Conservation (phyloP, 2,888 invertebrate genomes). For the Eurois occulta region DNA sequence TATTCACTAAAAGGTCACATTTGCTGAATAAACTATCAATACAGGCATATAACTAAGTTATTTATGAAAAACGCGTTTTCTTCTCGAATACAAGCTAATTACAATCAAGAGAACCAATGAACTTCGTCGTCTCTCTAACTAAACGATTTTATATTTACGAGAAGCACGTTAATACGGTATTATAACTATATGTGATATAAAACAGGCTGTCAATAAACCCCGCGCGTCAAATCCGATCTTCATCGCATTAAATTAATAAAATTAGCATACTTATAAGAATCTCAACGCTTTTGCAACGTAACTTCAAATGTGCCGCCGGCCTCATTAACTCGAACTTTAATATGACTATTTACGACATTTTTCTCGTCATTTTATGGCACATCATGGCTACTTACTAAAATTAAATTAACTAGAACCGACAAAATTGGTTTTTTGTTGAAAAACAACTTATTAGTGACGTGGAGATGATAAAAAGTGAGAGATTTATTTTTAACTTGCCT, state of each 20-base stretch:
- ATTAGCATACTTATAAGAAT: conserved; percentile 75
- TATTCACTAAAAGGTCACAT: neutral
- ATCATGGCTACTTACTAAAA: conserved; percentile 72
- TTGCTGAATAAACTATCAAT: neutral
- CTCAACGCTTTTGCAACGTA: conserved; percentile 69
- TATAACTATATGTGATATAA: conserved; percentile 60
- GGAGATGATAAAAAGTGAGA: conserved; percentile 51
- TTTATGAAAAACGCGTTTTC: neutral
- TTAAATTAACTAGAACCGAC: conserved; percentile 66
- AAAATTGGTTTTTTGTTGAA: conserved; percentile 49
- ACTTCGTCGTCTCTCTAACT: conserved; percentile 20
- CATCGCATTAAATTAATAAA: conserved; percentile 73
- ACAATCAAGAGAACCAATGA: conserved; percentile 10
- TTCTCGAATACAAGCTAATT: neutral
- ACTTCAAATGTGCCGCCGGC: conserved; percentile 66
- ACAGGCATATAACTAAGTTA: neutral
- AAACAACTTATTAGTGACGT: conserved; percentile 58
- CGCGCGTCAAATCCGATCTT: conserved; percentile 70
- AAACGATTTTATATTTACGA: conserved; percentile 62
- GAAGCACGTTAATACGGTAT: conserved; percentile 53
- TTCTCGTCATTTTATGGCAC: conserved; percentile 70
- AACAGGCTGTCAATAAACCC: conserved; percentile 68
- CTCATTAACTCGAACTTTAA: conserved; percentile 74
- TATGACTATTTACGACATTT: conserved; percentile 73
- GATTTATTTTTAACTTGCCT: conserved; percentile 47